phyloP scores from a whole-genome alignment of 2,113 vertebrate genomes.

The Opisthocomus hoazin region DNA sequence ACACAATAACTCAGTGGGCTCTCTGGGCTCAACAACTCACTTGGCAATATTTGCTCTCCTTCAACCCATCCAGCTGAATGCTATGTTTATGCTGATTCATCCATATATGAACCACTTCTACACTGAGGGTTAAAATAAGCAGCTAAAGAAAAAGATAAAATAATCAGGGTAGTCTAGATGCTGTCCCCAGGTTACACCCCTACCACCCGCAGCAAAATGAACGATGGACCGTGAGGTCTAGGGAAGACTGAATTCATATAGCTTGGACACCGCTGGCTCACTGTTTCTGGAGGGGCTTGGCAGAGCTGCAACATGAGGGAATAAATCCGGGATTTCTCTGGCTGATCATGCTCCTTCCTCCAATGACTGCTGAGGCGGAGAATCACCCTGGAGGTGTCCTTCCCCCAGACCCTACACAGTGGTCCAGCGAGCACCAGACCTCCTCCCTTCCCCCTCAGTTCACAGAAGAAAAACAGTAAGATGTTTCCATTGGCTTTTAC shows the following conservation, averaged over 20 bases:
- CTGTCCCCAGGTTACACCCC: neutral
- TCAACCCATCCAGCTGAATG: neutral
- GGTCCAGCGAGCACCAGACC: slow-evolving; percentile 10
- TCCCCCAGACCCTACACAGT: neutral
- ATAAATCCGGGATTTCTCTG: neutral
- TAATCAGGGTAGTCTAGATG: neutral
- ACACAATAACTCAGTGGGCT: neutral
- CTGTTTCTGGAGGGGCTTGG: neutral
- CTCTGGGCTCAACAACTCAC: neutral
- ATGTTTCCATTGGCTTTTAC: slow-evolving; percentile 58
- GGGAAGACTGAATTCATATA: neutral
- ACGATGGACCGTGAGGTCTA: neutral
- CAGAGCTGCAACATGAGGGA: neutral
- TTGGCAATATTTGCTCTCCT: neutral
- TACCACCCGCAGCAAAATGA: neutral
- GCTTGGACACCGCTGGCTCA: neutral
- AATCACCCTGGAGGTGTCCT: slow-evolving; percentile 1
- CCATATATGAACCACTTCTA: neutral
- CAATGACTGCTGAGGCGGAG: neutral
- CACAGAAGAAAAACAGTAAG: slow-evolving; percentile 55
- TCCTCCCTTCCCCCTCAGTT: slow-evolving; percentile 24
- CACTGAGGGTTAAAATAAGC: neutral
- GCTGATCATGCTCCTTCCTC: neutral
- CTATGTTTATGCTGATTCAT: neutral
- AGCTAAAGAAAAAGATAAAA: slow-evolving; percentile 4